Percentiles rank a stretch among this genome's conserved stretches.
Evolutionary conservation across 1,140 invertebrate genomes (phyloP).

Genomic region (Apocrypta bakeri): DNA sequence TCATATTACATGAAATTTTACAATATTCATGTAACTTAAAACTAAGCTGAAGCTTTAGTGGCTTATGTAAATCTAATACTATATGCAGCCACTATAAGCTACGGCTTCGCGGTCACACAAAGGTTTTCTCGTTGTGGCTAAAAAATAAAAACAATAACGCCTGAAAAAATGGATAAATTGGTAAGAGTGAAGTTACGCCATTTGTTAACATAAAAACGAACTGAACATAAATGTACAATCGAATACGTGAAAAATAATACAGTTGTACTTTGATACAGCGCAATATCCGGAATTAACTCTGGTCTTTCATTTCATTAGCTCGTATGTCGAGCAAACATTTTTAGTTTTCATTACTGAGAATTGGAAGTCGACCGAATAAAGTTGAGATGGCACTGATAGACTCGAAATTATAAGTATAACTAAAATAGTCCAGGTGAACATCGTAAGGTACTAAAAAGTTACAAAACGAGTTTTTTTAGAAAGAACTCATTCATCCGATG

Average conservation of each 20-base stretch:
- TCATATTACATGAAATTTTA: background rate
- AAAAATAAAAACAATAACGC: too few relatives aligned
- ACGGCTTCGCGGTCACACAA: background rate
- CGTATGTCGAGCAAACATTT: background rate
- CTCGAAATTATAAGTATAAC: too few relatives aligned
- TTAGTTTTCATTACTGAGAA: too few relatives aligned
- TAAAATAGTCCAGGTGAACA: background rate
- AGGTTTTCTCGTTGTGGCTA: background rate
- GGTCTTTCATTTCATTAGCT: background rate
- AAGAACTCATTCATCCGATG: background rate
- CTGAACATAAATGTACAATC: too few relatives aligned
- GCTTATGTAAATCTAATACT: constrained; percentile 10
- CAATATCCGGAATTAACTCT: background rate
- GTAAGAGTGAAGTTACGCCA: too few relatives aligned
- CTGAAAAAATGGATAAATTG: background rate
- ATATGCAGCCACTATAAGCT: background rate
- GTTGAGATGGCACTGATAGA: too few relatives aligned
- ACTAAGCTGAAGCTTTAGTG: background rate
- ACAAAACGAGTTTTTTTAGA: background rate
- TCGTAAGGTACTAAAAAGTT: background rate
- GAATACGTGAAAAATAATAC: too few relatives aligned
- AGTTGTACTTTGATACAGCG: background rate
- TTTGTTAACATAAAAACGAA: too few relatives aligned
- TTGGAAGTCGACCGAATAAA: background rate
- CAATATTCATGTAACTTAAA: constrained; percentile 12